phyloP scores from a whole-genome alignment of 2,888 invertebrate species.

The Nomada flava region DNA sequence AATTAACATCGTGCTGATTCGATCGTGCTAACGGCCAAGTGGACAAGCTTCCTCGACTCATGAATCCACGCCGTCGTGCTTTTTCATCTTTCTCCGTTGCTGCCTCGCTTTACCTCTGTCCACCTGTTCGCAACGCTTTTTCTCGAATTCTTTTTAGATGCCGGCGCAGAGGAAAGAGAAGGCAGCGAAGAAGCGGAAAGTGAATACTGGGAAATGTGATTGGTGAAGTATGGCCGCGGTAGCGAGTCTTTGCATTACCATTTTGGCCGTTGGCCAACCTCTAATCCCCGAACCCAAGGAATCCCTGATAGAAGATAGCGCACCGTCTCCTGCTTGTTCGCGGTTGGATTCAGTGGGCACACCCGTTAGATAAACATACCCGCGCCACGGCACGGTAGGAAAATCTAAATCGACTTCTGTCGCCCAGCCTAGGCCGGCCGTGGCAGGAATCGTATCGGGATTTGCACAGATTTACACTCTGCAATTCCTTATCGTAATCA shows the following conservation, averaged over 20 bases:
- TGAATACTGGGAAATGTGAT: conserved; percentile 78
- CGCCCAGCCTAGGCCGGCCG: conserved; percentile 39
- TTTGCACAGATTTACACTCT: conserved; percentile 73
- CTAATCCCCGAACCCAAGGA: conserved; percentile 68
- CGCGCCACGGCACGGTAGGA: conserved; percentile 48
- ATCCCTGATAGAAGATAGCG: conserved; percentile 78
- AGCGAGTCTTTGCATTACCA: conserved; percentile 77
- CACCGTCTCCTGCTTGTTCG: conserved; percentile 56
- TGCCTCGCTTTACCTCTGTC: conserved; percentile 2
- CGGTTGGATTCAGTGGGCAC: conserved; percentile 69
- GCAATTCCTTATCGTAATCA: conserved; percentile 75
- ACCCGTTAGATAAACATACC: conserved; percentile 77
- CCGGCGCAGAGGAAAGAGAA: conserved; percentile 48
- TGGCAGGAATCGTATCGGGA: conserved; percentile 51
- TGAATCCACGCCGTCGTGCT: conserved; percentile 28
- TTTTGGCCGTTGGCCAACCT: conserved; percentile 78
- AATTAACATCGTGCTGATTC: conserved; percentile 62
- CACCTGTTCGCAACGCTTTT: background rate
- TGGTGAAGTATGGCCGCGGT: conserved; percentile 68
- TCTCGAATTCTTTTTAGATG: conserved; percentile 42
- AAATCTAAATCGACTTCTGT: conserved; percentile 33
- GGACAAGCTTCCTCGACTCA: conserved; percentile 43
- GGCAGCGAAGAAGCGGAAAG: conserved; percentile 73
- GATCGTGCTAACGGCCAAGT: conserved; percentile 45
- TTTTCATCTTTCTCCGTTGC: conserved; percentile 47